Percentiles rank a stretch among this genome's conserved stretches.
Conservation (phyloP, 1,140 invertebrate genomes). For the Sogatella furcifera region DNA sequence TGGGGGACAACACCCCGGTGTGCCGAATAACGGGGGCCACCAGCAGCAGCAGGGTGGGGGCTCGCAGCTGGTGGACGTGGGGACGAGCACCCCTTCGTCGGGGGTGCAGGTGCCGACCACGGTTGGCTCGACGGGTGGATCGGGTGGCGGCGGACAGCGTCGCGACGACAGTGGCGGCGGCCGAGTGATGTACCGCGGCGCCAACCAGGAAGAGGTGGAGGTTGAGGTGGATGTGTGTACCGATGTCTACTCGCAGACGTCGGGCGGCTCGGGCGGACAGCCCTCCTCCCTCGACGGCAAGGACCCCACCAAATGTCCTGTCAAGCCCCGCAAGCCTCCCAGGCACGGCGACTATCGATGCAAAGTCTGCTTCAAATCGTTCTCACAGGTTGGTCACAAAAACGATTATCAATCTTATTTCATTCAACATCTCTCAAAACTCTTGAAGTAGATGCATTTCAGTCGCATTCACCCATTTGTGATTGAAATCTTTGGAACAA, state of each 20-base stretch:
- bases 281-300: background rate
- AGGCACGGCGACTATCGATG: conserved; percentile 4
- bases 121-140: background rate
- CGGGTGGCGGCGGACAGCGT: background rate
- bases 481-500: no score
- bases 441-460: no score
- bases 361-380: conserved; percentile 15
- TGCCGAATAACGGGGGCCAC: no score
- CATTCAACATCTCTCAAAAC: no score
- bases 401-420: no score
- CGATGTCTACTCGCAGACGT: conserved; percentile 5
- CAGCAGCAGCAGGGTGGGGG: no score
- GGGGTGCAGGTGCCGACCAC: no score
- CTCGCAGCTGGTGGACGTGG: background rate
- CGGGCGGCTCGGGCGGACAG: background rate
- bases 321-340: background rate
- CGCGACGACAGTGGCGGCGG: background rate
- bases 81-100: background rate
- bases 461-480: no score
- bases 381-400: conserved; percentile 6
- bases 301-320: background rate
- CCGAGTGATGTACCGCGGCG: background rate
- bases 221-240: conserved; percentile 17
- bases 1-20: no score
- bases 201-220: conserved; percentile 14